Conservation (phyloP, 2,888 invertebrate genomes). For the Quadroppia sp. region DNA sequence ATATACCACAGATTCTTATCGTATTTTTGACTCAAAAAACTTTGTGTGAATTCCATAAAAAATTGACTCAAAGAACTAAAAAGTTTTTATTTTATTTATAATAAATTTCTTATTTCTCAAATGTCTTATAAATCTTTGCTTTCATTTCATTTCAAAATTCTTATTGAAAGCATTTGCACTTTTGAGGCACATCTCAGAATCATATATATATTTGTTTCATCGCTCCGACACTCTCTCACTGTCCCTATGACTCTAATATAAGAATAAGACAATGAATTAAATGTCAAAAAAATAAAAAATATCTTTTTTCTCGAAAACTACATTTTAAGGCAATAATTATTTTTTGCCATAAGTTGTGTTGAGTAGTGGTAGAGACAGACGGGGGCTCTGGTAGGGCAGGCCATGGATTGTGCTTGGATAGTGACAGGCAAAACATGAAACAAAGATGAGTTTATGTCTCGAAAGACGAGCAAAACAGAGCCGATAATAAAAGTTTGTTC, state of each 20-base stretch:
- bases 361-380: not conserved
- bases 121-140: too few relatives aligned
- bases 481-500: conserved; percentile 26
- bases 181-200: not conserved
- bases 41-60: conserved; percentile 25
- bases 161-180: conserved; percentile 22
- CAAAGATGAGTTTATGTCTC: conserved; percentile 26
- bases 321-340: conserved; percentile 28
- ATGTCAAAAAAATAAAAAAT: not conserved
- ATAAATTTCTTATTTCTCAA: not conserved
- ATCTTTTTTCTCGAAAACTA: not conserved
- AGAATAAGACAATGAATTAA: conserved; percentile 27
- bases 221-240: not conserved
- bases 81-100: not conserved
- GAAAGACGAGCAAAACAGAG: conserved; percentile 18
- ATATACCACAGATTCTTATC: conserved; percentile 16
- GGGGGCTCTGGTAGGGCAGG: not conserved
- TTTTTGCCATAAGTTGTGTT: conserved; percentile 12
- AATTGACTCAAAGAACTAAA: not conserved
- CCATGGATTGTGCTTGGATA: not conserved
- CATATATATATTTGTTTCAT: not conserved
- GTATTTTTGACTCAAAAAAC: not conserved
- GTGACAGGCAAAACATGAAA: not conserved
- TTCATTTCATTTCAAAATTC: too few relatives aligned
- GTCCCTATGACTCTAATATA: not conserved